These are phyloP conservation scores for Malurus leucopterus DNA, from an alignment of 2,797 vertebrate genomes.

Conservation along the genomic window DNA sequence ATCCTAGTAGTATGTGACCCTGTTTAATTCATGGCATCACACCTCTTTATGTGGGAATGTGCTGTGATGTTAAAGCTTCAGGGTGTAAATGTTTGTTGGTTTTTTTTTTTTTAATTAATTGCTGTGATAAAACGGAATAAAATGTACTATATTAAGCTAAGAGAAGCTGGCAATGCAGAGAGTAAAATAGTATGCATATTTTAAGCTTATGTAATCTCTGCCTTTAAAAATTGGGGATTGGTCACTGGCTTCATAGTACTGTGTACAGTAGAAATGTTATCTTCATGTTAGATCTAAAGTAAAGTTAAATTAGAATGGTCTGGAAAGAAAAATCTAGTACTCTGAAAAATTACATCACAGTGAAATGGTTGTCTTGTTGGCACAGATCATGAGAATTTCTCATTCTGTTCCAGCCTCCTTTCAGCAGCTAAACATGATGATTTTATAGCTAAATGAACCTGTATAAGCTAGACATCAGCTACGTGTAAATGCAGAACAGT, in stretches of 20 bases:
- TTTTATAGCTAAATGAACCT: conserved; percentile 27
- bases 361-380: conserved; percentile 14
- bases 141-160: conserved; percentile 37
- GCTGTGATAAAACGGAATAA: conserved; percentile 1
- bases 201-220: not conserved
- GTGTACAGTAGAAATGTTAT: not conserved
- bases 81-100: not conserved
- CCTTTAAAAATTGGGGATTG: not conserved
- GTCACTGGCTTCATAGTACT: not conserved
- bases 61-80: conserved; percentile 46
- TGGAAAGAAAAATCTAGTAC: not conserved
- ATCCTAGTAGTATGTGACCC: not conserved
- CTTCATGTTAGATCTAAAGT: not conserved
- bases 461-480: conserved; percentile 20
- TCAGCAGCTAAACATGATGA: not conserved
- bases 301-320: not conserved
- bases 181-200: not conserved
- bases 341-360: not conserved
- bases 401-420: conserved; percentile 6
- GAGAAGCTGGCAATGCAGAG: not conserved
- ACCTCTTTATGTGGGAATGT: conserved; percentile 40
- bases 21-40: conserved; percentile 17
- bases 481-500: conserved; percentile 11
- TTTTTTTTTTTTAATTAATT: conserved; percentile 19
- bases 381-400: conserved; percentile 8